phyloP scores from a whole-genome alignment of 37 sponge, comb jelly and placozoan species.

The Aplysina aerophoba region DNA sequence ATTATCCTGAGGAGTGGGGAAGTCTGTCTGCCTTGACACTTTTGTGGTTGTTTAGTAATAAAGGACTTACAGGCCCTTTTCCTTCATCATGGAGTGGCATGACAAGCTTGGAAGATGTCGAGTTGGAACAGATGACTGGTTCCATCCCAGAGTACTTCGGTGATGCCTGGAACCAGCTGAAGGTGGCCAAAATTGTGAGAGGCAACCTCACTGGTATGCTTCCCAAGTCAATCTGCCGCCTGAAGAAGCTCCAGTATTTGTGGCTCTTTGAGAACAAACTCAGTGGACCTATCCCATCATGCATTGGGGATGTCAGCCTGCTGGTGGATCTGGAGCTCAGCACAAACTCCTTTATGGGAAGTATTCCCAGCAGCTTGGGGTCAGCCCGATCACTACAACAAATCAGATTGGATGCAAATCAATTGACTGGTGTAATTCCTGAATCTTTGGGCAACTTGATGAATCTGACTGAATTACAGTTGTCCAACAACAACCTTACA shows the following conservation, averaged over 20 bases:
- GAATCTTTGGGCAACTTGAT: conserved; percentile 42
- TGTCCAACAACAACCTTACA: conserved; percentile 68
- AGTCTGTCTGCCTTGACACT: conserved; percentile 35
- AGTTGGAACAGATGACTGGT: conserved; percentile 57
- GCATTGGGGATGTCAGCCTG: conserved; percentile 48
- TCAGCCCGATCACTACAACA: not conserved
- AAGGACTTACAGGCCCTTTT: conserved; percentile 41
- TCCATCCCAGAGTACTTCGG: conserved; percentile 68
- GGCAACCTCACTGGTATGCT: conserved; percentile 65
- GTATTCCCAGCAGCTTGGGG: conserved; percentile 61
- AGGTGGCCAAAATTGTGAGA: conserved; percentile 43
- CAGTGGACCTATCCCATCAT: conserved; percentile 54
- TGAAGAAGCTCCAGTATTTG: conserved; percentile 37
- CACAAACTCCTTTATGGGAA: conserved; percentile 66
- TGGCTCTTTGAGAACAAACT: conserved; percentile 71
- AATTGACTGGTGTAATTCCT: conserved; percentile 68
- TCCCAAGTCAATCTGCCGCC: conserved; percentile 58
- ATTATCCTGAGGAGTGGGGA: conserved; percentile 53
- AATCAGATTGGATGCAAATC: conserved; percentile 46
- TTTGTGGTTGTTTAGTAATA: conserved; percentile 76
- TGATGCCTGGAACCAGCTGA: conserved; percentile 51
- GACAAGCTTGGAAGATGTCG: conserved; percentile 33
- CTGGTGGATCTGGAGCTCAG: conserved; percentile 64
- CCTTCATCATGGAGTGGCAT: conserved; percentile 53
- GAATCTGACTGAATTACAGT: conserved; percentile 38